Evolutionary conservation across 2,888 invertebrate species (phyloP).

Genomic region (Euzophera pinguis): DNA sequence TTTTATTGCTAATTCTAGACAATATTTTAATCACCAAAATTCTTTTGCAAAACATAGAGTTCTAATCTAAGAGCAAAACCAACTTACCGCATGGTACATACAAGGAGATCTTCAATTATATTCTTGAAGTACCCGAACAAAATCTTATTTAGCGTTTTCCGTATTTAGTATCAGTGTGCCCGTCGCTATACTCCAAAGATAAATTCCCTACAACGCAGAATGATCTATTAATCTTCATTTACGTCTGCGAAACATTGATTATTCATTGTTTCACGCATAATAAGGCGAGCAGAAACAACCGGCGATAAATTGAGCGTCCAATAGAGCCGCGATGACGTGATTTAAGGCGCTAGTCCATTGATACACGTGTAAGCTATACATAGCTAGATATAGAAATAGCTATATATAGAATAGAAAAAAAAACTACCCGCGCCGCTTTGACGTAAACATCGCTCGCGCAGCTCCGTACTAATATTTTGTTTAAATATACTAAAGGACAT

Average conservation of each 20-base stretch:
- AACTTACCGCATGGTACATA: too few relatives aligned
- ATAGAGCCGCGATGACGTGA: conserved; percentile 7
- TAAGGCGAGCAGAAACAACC: conserved; percentile 29
- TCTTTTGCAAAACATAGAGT: too few relatives aligned
- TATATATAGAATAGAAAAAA: too few relatives aligned
- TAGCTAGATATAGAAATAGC: neutral
- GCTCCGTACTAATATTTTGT: too few relatives aligned
- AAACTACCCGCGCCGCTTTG: too few relatives aligned
- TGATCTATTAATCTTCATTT: conserved; percentile 46
- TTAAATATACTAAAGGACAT: too few relatives aligned
- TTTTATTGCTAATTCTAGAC: too few relatives aligned
- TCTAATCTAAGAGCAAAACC: too few relatives aligned
- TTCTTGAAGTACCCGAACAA: too few relatives aligned
- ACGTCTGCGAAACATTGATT: conserved; percentile 38
- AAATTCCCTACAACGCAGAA: conserved; percentile 17
- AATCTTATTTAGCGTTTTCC: neutral
- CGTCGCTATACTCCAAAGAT: conserved; percentile 14
- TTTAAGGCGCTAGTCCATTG: neutral
- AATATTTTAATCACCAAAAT: too few relatives aligned
- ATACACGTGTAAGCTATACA: neutral
- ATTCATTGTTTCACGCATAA: conserved; percentile 38
- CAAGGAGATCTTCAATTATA: too few relatives aligned
- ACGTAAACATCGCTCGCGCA: too few relatives aligned
- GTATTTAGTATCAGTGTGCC: neutral
- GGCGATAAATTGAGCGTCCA: conserved; percentile 40